These are phyloP conservation scores for Pherbina coryleti DNA, from an alignment of 2,888 invertebrate genomes.

Conservation along the genomic window DNA sequence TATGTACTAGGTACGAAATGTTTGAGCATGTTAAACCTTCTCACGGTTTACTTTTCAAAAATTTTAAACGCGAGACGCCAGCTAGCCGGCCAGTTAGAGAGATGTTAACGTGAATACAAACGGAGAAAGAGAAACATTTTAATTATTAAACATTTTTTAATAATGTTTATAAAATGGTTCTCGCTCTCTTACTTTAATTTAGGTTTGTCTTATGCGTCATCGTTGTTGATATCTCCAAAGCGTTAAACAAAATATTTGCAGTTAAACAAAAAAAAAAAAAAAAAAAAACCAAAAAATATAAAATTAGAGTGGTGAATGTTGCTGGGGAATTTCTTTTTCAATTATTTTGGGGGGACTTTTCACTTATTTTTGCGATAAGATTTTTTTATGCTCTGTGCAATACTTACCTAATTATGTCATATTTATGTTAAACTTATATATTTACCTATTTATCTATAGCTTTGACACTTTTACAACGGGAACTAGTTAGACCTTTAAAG, in stretches of 20 bases:
- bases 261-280: neutral
- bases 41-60: slow-evolving; percentile 66
- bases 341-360: neutral
- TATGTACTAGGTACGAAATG: neutral
- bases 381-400: neutral
- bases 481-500: no score
- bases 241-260: neutral
- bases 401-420: neutral
- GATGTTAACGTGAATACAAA: neutral
- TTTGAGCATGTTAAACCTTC: slow-evolving; percentile 51
- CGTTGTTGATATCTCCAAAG: neutral
- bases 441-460: no score
- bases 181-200: neutral
- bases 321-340: neutral
- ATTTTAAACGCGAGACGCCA: slow-evolving; percentile 28
- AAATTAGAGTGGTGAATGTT: no score
- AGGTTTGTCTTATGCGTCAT: neutral
- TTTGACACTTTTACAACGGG: no score
- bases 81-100: neutral
- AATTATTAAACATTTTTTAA: no score
- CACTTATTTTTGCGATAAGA: neutral
- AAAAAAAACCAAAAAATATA: no score
- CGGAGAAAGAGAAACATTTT: neutral
- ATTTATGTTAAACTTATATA: neutral
- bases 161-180: no score